Evolutionary conservation across 2,888 invertebrate genomes (phyloP).

Genomic region (Aplocera efformata): DNA sequence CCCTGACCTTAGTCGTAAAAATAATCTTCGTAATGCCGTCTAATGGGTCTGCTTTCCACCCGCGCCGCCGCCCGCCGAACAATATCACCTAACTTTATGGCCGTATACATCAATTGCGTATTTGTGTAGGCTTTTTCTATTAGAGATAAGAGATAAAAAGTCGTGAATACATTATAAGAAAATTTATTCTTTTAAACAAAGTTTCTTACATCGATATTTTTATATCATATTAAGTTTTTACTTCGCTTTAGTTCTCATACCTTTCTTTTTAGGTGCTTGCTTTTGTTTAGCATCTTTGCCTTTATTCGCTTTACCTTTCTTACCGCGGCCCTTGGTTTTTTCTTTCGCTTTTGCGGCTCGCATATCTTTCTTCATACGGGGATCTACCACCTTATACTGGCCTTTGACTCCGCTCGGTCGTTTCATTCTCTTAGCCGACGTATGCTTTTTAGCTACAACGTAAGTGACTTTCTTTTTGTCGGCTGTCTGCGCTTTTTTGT

Average conservation of each 20-base stretch:
- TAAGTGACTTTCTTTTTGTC: slow-evolving; percentile 95
- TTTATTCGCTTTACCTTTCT: slow-evolving; percentile 47
- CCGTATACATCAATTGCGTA: no score
- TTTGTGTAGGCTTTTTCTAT: no score
- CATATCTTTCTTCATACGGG: slow-evolving; percentile 96
- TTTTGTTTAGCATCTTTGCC: slow-evolving; percentile 37
- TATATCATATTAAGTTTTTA: slow-evolving; percentile 26
- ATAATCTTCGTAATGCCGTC: slow-evolving; percentile 54
- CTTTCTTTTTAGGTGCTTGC: slow-evolving; percentile 49
- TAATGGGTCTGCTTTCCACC: slow-evolving; percentile 40
- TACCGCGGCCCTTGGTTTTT: slow-evolving; percentile 77
- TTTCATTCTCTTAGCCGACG: slow-evolving; percentile 85
- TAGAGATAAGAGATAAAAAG: neutral
- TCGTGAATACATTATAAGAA: slow-evolving; percentile 1
- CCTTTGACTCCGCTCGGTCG: slow-evolving; percentile 95
- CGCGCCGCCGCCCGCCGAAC: slow-evolving; percentile 27
- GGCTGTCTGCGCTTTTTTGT: slow-evolving; percentile 92
- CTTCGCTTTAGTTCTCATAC: slow-evolving; percentile 44
- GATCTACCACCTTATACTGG: slow-evolving; percentile 96
- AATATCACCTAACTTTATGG: no score
- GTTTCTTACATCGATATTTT: slow-evolving; percentile 3
- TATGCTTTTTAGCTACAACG: slow-evolving; percentile 95
- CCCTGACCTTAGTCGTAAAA: slow-evolving; percentile 70
- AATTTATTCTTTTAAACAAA: slow-evolving; percentile 16
- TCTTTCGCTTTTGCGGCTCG: slow-evolving; percentile 83